phyloP scores from a whole-genome alignment of 1,140 invertebrate species.

The Drosophila willistoni region DNA sequence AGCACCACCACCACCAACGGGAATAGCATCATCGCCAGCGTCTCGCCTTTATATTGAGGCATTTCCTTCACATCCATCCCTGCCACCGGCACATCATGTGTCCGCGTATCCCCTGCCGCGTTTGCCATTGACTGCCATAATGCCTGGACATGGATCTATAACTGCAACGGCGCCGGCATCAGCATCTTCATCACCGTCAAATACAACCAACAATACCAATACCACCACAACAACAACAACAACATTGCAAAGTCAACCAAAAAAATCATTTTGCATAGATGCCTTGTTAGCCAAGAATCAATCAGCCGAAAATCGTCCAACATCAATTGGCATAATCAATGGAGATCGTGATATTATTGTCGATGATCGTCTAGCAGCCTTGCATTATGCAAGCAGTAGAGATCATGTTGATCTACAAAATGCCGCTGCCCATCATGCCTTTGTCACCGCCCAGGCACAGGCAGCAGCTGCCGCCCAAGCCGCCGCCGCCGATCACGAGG shows the following conservation, averaged over 20 bases:
- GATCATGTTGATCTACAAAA: constrained; percentile 71
- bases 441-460: constrained; percentile 64
- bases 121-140: constrained; percentile 58
- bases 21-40: constrained; percentile 36
- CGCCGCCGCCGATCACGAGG: constrained; percentile 74
- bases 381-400: constrained; percentile 64
- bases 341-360: constrained; percentile 39
- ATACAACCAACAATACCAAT: constrained; percentile 10
- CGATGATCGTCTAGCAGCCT: constrained; percentile 66
- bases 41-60: constrained; percentile 64
- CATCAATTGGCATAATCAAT: constrained; percentile 18
- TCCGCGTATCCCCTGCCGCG: constrained; percentile 67
- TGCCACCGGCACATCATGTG: constrained; percentile 52
- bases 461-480: constrained; percentile 63
- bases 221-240: constrained; percentile 42
- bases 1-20: constrained; percentile 17
- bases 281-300: constrained; percentile 85
- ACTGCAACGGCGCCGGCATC: constrained; percentile 27
- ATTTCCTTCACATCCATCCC: constrained; percentile 40
- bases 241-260: constrained; percentile 75
- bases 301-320: constrained; percentile 24
- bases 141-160: constrained; percentile 31
- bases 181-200: constrained; percentile 20
- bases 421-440: constrained; percentile 65
- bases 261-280: constrained; percentile 88